Evolutionary conservation across 2,113 vertebrate genomes (phyloP).

Genomic region (Cardinalis cardinalis): DNA sequence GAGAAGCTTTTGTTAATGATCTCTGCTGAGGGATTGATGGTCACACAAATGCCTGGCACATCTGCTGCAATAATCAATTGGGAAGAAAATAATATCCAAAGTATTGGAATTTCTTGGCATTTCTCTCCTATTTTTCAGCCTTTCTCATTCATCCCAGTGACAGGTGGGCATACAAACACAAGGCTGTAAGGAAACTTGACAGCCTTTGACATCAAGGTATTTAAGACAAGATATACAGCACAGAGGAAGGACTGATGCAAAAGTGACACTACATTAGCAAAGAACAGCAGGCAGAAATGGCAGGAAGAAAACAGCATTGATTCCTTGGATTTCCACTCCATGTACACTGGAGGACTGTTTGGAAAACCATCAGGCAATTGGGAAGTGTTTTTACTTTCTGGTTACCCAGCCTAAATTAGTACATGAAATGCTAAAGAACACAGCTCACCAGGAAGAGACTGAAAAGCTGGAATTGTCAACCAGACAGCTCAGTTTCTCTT

Average conservation of each 20-base stretch:
- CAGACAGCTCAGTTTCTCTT: background rate
- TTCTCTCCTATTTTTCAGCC: background rate
- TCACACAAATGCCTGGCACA: conserved; percentile 6
- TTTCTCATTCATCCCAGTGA: background rate
- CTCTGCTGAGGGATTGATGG: background rate
- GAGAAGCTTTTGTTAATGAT: background rate
- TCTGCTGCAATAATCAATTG: background rate
- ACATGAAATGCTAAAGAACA: background rate
- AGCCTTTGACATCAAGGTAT: background rate
- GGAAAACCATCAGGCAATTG: background rate
- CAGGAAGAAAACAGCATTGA: background rate
- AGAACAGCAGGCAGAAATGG: background rate
- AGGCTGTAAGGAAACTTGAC: background rate
- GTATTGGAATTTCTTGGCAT: background rate
- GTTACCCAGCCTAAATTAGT: background rate
- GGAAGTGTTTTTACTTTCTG: background rate
- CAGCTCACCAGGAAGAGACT: background rate
- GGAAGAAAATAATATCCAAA: background rate
- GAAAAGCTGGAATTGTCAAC: background rate
- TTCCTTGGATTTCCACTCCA: background rate
- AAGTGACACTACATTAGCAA: background rate
- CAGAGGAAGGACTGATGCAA: background rate
- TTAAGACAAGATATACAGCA: background rate
- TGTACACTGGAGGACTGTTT: background rate
- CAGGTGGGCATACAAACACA: background rate